phyloP scores from a whole-genome alignment of 2,888 invertebrate species.

The Odontothrips loti region DNA sequence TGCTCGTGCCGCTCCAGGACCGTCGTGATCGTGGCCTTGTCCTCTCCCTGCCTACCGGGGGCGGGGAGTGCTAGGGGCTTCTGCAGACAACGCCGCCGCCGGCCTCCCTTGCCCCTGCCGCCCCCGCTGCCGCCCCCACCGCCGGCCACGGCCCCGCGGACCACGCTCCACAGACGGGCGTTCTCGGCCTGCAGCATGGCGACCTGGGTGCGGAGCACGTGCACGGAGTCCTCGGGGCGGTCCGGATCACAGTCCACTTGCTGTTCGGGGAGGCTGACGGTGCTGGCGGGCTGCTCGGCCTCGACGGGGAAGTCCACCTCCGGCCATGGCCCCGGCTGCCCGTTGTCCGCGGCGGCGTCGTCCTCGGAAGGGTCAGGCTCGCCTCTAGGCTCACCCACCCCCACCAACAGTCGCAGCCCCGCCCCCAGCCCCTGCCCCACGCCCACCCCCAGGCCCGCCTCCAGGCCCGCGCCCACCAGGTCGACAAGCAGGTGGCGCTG shows the following conservation, averaged over 20 bases:
- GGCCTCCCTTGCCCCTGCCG: neutral
- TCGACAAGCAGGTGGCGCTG: neutral
- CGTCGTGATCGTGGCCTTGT: neutral
- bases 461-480: conserved; percentile 17
- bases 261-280: neutral
- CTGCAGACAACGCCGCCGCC: neutral
- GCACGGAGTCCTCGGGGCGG: neutral
- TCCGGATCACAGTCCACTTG: neutral
- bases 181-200: neutral
- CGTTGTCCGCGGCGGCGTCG: neutral
- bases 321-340: neutral
- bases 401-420: neutral
- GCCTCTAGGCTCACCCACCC: neutral
- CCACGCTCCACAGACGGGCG: neutral
- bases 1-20: neutral
- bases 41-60: neutral
- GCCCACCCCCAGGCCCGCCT: neutral
- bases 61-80: neutral
- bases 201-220: neutral
- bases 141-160: neutral
- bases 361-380: neutral
- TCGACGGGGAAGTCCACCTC: neutral
- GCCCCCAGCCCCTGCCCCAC: neutral
- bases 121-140: neutral
- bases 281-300: neutral